These are phyloP conservation scores for Falco novaeseelandiae DNA, from an alignment of 2,797 vertebrate species.

Conservation along the genomic window DNA sequence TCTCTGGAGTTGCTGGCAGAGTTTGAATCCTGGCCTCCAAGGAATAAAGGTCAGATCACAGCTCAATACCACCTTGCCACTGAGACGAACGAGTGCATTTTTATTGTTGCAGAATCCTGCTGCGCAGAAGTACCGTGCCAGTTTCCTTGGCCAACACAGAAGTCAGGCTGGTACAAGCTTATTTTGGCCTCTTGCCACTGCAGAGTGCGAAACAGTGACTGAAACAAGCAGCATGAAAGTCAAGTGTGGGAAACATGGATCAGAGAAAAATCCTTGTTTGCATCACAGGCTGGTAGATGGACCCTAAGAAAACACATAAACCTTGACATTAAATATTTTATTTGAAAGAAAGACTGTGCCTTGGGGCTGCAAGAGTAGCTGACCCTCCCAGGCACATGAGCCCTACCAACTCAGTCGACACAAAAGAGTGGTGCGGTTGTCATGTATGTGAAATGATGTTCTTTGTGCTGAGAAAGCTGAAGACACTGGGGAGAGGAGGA, in stretches of 20 bases:
- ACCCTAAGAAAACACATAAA: not conserved
- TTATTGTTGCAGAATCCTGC: not conserved
- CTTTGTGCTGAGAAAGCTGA: not conserved
- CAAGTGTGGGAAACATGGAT: not conserved
- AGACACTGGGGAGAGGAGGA: fast-evolving
- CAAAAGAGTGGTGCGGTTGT: not conserved
- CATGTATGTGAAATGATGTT: not conserved
- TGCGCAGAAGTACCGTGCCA: not conserved
- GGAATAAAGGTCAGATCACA: not conserved
- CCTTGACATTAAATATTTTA: too few relatives aligned
- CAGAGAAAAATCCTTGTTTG: not conserved
- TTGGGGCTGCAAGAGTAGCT: not conserved
- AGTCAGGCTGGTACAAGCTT: conserved; percentile 33
- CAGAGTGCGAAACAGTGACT: conserved; percentile 51
- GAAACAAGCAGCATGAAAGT: not conserved
- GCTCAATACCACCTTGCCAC: not conserved
- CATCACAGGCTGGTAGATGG: not conserved
- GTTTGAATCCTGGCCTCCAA: not conserved
- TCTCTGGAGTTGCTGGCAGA: not conserved
- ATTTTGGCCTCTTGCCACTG: conserved; percentile 26
- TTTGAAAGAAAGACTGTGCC: not conserved
- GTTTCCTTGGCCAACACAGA: not conserved
- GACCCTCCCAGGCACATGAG: not conserved
- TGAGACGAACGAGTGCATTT: not conserved
- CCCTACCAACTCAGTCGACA: not conserved